Base-by-base conservation (phyloP, 1,140 invertebrate species). In the Cydia fagiglandana region DNA sequence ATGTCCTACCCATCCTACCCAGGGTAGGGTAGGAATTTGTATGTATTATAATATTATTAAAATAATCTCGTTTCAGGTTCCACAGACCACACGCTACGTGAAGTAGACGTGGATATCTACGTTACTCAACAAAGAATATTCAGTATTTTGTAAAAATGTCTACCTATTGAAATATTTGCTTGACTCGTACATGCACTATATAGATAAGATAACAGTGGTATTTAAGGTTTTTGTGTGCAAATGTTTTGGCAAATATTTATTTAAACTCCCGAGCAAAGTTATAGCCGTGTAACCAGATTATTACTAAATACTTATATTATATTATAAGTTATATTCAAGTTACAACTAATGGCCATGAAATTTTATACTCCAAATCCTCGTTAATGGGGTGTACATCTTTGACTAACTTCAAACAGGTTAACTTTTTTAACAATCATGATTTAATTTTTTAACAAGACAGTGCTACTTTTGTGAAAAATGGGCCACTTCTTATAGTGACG, bases 181-280 rank as follows among this genome's bases (percentile, higher is more conserved):
- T 70, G 38, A 45, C 7, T 70, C 2, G 45, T 38, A 41, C 24
- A 70, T 45, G 66, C 66, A 41, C 66, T 41, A 45, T 38, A n/a
- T 70, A 70, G 66, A 70, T 70, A 70, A 70, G 66, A 41, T 17
- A 41, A 70, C 66, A 70, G 66, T 70, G 66, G 34, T 70, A 70
- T n/a, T 70, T 70, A 70, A 73, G 20, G 73, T 45, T 53, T 73
- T 53, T 50, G 45, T 28, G 28, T 73, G 73, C 53, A 73, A 73
- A 50, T 73, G 34, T 47, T 45, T 73, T 15, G 13, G 45, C 73
- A 73, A 73, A 50, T 30, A 50, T 53, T 50, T 53, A 50, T 73
- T 73, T 47, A 15, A 73, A 20, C 34, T 38, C 15, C 13, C 30
- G 3, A 45, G 15, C 12, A 68, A 15, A 34, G 15, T 64, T 20